Conservation (phyloP, 2,113 vertebrate genomes). For the Upupa epops region DNA sequence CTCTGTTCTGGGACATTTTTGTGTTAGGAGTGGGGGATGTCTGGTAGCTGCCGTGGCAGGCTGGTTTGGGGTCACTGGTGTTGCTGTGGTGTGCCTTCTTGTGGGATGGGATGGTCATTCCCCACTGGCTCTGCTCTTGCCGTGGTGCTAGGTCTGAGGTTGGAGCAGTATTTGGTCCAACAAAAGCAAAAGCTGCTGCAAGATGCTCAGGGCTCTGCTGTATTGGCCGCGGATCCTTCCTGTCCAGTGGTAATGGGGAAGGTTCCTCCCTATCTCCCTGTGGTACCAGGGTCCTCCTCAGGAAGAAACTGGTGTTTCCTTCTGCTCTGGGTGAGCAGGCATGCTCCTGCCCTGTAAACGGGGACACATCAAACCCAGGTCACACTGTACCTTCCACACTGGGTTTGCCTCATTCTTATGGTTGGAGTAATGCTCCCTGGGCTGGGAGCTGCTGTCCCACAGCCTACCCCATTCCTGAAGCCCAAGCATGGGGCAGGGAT, state of each 20-base stretch:
- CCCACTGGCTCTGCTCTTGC: not conserved
- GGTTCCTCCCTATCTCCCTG: not conserved
- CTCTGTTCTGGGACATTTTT: not conserved
- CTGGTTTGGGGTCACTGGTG: not conserved
- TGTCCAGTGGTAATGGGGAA: not conserved
- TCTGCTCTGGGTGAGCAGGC: not conserved
- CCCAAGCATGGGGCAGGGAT: fast-evolving
- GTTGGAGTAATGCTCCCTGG: not conserved
- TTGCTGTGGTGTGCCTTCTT: fast-evolving
- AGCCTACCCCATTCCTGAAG: fast-evolving
- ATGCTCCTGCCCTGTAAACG: fast-evolving
- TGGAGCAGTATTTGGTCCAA: not conserved
- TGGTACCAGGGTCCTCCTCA: fast-evolving
- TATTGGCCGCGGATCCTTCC: not conserved
- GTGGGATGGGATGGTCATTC: not conserved
- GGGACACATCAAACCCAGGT: not conserved
- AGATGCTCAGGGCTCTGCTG: not conserved
- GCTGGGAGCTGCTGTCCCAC: not conserved
- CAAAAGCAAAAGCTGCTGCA: not conserved
- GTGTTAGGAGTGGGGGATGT: not conserved
- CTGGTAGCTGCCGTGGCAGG: not conserved
- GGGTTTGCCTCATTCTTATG: not conserved
- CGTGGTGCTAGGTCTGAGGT: fast-evolving
- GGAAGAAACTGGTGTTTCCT: not conserved
- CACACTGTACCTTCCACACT: not conserved